Conservation (phyloP, 1,140 invertebrate genomes). For the Hesperophylax magnus region DNA sequence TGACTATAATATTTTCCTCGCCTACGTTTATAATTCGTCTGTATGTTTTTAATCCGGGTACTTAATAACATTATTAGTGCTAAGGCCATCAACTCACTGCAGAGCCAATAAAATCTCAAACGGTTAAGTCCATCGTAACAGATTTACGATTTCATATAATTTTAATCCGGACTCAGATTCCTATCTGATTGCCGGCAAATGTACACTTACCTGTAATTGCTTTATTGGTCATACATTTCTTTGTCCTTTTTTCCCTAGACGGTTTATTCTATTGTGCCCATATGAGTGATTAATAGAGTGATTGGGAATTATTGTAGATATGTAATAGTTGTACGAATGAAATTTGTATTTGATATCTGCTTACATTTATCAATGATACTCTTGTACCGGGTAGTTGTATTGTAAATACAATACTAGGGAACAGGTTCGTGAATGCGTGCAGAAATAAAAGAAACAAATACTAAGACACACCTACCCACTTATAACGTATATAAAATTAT, state of each 20-base stretch:
- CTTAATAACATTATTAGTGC: not conserved
- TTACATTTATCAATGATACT: constrained; percentile 22
- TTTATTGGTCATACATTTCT: not conserved
- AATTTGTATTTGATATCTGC: constrained; percentile 9
- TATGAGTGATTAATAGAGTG: not conserved
- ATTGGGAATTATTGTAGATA: not conserved
- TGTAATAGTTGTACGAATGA: not conserved
- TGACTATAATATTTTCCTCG: too few relatives aligned
- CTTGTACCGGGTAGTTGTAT: not conserved
- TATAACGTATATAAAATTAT: too few relatives aligned
- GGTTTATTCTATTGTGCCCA: not conserved
- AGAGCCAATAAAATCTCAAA: not conserved
- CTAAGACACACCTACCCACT: not conserved
- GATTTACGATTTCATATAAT: not conserved
- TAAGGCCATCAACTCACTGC: constrained; percentile 7
- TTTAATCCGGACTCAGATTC: constrained; percentile 21
- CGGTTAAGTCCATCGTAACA: constrained; percentile 5
- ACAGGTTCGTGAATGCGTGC: constrained; percentile 12
- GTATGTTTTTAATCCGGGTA: constrained; percentile 6
- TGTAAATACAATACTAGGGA: constrained; percentile 1
- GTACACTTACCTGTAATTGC: constrained; percentile 12
- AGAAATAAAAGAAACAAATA: constrained; percentile 22
- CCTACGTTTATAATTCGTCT: too few relatives aligned
- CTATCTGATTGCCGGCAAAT: not conserved
- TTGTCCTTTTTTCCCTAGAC: constrained; percentile 15